Evolutionary conservation across 1,140 invertebrate species (phyloP).

Genomic region (Bombus affinis): DNA sequence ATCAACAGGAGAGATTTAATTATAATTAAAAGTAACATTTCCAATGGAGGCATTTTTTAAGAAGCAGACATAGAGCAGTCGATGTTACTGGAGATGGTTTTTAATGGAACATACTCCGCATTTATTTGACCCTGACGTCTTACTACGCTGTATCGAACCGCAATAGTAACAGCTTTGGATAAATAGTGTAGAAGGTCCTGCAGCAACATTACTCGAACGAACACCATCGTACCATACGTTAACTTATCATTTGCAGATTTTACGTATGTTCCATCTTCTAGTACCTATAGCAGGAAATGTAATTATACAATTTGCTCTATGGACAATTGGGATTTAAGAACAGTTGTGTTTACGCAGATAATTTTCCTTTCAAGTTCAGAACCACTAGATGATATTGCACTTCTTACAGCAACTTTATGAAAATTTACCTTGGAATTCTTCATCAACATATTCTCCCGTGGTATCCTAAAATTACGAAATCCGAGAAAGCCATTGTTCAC

Average conservation of each 20-base stretch:
- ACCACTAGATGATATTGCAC: too few species aligned
- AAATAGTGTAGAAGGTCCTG: slow-evolving; percentile 88
- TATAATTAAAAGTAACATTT: background rate
- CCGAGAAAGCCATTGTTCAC: slow-evolving; percentile 96
- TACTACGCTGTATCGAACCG: slow-evolving; percentile 94
- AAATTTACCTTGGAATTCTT: slow-evolving; percentile 91
- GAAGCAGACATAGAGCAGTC: fast-evolving
- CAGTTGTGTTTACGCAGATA: too few species aligned
- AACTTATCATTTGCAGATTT: slow-evolving; percentile 92
- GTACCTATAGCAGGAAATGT: slow-evolving; percentile 75
- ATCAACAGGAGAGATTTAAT: background rate
- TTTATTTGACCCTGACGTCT: slow-evolving; percentile 93
- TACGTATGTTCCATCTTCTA: slow-evolving; percentile 92
- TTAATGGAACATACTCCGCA: slow-evolving; percentile 85
- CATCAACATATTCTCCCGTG: slow-evolving; percentile 95
- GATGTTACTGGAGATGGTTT: background rate
- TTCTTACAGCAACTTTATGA: too few species aligned
- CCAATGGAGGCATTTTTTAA: fast-evolving
- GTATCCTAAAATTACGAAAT: slow-evolving; percentile 93
- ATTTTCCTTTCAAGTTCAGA: too few species aligned
- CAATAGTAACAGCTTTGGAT: slow-evolving; percentile 92
- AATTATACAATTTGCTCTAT: background rate
- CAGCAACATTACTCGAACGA: slow-evolving; percentile 92
- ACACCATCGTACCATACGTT: slow-evolving; percentile 97
- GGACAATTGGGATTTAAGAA: too few species aligned